Conservation (phyloP, 2,113 vertebrate genomes). For the Semicossyphus pulcher region DNA sequence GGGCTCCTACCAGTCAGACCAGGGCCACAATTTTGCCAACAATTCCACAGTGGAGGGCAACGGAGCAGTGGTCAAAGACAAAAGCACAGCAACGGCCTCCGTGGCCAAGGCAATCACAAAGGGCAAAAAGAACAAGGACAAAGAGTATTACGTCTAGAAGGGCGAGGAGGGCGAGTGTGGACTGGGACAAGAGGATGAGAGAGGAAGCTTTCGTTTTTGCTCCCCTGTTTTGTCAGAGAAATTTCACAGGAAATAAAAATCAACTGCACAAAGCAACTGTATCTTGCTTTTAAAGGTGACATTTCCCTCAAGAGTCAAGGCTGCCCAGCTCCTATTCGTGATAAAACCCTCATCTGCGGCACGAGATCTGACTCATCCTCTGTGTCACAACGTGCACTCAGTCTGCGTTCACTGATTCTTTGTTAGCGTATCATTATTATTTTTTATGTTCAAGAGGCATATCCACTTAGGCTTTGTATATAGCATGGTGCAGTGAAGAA, state of each 20-base stretch:
- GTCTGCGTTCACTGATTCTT: slow-evolving; percentile 59
- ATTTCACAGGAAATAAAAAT: slow-evolving; percentile 55
- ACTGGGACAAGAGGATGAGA: slow-evolving; percentile 60
- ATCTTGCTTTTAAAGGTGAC: slow-evolving; percentile 49
- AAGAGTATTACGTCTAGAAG: slow-evolving; percentile 96
- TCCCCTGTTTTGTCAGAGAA: slow-evolving; percentile 52
- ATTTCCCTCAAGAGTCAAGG: slow-evolving; percentile 58
- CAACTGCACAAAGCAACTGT: slow-evolving; percentile 52
- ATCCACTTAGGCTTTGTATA: slow-evolving; percentile 77
- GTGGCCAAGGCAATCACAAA: slow-evolving; percentile 90
- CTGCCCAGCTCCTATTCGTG: slow-evolving; percentile 55
- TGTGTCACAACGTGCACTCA: slow-evolving; percentile 58
- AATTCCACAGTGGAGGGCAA: slow-evolving; percentile 89
- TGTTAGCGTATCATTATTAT: slow-evolving; percentile 51
- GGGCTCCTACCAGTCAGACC: slow-evolving; percentile 94
- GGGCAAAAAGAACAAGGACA: slow-evolving; percentile 96
- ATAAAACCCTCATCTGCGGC: slow-evolving; percentile 42
- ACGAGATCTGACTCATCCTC: slow-evolving; percentile 66
- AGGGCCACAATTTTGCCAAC: slow-evolving; percentile 91
- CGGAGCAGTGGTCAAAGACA: slow-evolving; percentile 91
- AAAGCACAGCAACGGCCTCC: slow-evolving; percentile 81
- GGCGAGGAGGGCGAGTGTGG: slow-evolving; percentile 20
- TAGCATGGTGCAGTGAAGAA: slow-evolving; percentile 72
- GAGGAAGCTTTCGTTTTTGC: slow-evolving; percentile 52
- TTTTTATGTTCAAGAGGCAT: slow-evolving; percentile 51